phyloP scores from a whole-genome alignment of 2,797 vertebrate species.

The Centroberyx gerrardi region DNA sequence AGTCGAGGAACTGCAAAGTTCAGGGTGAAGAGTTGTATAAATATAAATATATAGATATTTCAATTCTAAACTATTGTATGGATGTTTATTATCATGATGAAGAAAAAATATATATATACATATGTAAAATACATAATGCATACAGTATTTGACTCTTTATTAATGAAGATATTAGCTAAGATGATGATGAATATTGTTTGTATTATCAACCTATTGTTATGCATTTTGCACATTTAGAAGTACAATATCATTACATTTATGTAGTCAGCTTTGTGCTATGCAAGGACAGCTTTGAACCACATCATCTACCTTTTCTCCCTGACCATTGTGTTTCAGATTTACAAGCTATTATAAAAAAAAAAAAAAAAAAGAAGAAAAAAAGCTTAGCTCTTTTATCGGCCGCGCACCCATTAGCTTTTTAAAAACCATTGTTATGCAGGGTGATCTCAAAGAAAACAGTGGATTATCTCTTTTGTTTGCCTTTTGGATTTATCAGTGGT shows the following conservation, averaged over 20 bases:
- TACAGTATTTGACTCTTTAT: conserved; percentile 87
- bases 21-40: conserved; percentile 82
- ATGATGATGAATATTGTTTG: conserved; percentile 88
- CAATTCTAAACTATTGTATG: conserved; percentile 83
- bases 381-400: conserved; percentile 90
- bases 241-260: conserved; percentile 90
- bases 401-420: conserved; percentile 86
- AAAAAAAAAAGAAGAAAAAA: conserved; percentile 44
- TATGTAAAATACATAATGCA: conserved; percentile 87
- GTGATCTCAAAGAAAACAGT: conserved; percentile 74
- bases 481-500: conserved; percentile 87
- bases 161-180: conserved; percentile 88
- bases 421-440: conserved; percentile 74
- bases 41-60: conserved; percentile 73
- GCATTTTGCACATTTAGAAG: conserved; percentile 97
- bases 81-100: conserved; percentile 91
- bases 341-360: conserved; percentile 86
- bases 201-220: conserved; percentile 92
- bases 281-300: conserved; percentile 94
- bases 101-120: conserved; percentile 88
- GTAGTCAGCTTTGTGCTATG: conserved; percentile 98
- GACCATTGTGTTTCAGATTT: conserved; percentile 77
- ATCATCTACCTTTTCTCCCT: conserved; percentile 80
- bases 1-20: conserved; percentile 72
- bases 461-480: conserved; percentile 72